Conservation (phyloP, 2,797 vertebrate genomes). For the Merluccius polli region DNA sequence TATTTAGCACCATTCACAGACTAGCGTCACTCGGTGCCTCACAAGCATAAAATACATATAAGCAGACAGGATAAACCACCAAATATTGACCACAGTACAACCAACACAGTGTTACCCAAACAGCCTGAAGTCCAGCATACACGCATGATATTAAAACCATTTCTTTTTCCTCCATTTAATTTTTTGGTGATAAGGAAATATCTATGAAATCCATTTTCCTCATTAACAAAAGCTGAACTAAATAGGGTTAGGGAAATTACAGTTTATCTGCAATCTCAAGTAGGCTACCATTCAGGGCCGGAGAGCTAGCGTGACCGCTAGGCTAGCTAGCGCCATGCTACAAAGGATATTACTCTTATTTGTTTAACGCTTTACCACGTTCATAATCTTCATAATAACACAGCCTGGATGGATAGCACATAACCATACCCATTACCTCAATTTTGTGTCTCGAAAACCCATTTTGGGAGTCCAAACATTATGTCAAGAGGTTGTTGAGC, state of each 20-base stretch:
- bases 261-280: background rate
- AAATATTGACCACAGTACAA: too few species aligned
- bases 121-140: too few species aligned
- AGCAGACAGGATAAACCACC: too few species aligned
- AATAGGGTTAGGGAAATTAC: background rate
- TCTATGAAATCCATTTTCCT: background rate
- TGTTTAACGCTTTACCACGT: too few species aligned
- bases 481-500: background rate
- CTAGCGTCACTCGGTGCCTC: too few species aligned
- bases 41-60: too few species aligned
- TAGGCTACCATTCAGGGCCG: background rate
- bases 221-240: background rate
- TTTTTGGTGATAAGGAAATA: background rate
- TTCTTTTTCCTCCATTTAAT: too few species aligned
- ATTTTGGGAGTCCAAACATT: background rate
- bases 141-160: too few species aligned
- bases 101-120: too few species aligned
- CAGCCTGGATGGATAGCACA: background rate
- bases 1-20: too few species aligned
- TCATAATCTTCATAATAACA: too few species aligned
- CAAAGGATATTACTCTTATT: background rate
- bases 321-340: background rate
- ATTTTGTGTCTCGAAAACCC: background rate
- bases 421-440: background rate
- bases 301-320: background rate